Conservation (phyloP, 2,797 vertebrate species). For the Tinamus major region DNA sequence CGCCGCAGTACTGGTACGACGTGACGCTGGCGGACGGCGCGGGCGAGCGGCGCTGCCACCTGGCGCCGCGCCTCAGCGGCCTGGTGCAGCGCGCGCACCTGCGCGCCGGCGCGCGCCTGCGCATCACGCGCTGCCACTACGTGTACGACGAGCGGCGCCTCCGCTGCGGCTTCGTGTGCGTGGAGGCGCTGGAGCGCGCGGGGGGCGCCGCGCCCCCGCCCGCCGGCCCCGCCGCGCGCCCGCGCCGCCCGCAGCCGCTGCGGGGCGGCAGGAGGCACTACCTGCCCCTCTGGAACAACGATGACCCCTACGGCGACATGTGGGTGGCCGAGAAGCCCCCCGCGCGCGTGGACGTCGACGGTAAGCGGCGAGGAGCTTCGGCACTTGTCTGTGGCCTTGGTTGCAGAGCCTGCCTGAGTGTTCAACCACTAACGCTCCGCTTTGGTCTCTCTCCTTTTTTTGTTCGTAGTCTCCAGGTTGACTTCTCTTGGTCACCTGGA, state of each 20-base stretch:
- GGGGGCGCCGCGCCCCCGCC: neutral
- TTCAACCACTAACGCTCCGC: neutral
- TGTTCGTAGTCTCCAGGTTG: slow-evolving; percentile 83
- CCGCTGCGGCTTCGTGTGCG: slow-evolving; percentile 80
- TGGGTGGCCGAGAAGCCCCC: slow-evolving; percentile 77
- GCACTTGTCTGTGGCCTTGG: neutral
- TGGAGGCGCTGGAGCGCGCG: slow-evolving; percentile 73
- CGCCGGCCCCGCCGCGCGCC: neutral
- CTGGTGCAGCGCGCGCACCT: slow-evolving; percentile 83
- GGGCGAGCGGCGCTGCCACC: slow-evolving; percentile 80
- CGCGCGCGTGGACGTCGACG: slow-evolving; percentile 77
- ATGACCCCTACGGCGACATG: slow-evolving; percentile 86
- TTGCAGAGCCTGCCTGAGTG: neutral
- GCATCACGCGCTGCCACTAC: slow-evolving; percentile 80
- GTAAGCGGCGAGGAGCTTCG: slow-evolving; percentile 76
- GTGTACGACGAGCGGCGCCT: slow-evolving; percentile 85
- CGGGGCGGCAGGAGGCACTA: slow-evolving; percentile 83
- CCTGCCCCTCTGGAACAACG: slow-evolving; percentile 91
- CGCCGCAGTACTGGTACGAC: slow-evolving; percentile 84
- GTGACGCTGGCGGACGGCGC: slow-evolving; percentile 85
- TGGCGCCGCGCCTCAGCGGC: slow-evolving; percentile 77
- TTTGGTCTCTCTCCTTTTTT: neutral
- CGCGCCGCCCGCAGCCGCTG: slow-evolving; percentile 74
- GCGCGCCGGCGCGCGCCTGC: slow-evolving; percentile 79
- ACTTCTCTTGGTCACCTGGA: slow-evolving; percentile 84